Percentiles rank a stretch among this genome's conserved stretches.
phyloP scores from a whole-genome alignment of 1,140 invertebrate species.

The Grapholita molesta region DNA sequence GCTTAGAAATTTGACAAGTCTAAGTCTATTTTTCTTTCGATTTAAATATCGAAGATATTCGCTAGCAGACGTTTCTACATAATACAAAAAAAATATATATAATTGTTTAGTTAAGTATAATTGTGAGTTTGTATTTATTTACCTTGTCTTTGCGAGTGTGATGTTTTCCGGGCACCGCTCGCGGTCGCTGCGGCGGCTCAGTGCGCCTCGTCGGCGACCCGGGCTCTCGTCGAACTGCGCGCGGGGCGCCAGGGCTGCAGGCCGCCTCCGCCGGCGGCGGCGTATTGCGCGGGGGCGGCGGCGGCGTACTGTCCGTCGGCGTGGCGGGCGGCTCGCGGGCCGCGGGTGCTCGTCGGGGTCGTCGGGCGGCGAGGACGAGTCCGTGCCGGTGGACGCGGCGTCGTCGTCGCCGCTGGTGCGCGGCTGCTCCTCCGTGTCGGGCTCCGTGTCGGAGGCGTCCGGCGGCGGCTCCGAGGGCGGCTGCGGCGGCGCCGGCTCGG shows the following conservation, averaged over 20 bases:
- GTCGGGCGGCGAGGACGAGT: constrained; percentile 34
- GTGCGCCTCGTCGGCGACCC: background rate
- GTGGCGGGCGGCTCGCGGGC: constrained; percentile 9
- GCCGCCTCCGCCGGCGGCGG: constrained; percentile 9
- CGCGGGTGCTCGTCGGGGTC: constrained; percentile 18
- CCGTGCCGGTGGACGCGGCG: constrained; percentile 33
- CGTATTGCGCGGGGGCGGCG: constrained; percentile 12
- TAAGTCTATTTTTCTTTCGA: too few relatives aligned
- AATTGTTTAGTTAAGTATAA: too few relatives aligned
- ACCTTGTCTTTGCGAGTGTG: constrained; percentile 33
- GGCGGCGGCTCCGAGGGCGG: constrained; percentile 9
- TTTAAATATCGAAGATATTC: too few relatives aligned
- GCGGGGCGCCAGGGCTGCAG: constrained; percentile 14
- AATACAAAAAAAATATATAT: too few relatives aligned
- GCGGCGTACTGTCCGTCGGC: constrained; percentile 15
- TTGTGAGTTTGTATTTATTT: background rate
- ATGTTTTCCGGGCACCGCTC: constrained; percentile 8
- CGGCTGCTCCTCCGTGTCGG: constrained; percentile 26
- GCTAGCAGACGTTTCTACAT: too few relatives aligned
- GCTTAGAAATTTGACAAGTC: too few relatives aligned
- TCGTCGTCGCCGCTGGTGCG: constrained; percentile 33
- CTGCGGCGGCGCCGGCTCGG: constrained; percentile 11
- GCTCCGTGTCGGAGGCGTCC: constrained; percentile 27
- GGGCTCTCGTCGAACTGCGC: constrained; percentile 3
- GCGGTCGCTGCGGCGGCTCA: constrained; percentile 14